Base-by-base conservation (phyloP, 2,888 invertebrate species). In the Seira sanloemensis region DNA sequence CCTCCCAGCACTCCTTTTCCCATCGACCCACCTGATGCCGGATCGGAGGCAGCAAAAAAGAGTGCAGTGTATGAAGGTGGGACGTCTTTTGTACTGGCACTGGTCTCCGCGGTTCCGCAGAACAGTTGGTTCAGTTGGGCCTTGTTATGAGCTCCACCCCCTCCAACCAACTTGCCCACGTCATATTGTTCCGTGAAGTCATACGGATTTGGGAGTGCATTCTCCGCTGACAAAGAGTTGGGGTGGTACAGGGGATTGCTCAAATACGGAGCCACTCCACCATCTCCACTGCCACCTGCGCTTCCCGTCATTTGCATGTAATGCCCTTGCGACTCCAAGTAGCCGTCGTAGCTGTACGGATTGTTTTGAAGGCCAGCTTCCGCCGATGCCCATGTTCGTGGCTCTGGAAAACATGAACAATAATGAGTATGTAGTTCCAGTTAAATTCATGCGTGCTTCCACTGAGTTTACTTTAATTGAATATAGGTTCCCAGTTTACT, bases 1-100 rank as follows among this genome's bases (percentile, higher is more conserved):
- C 58, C 21, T 21, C 62, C 78, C 16, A 21, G 46, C 46, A 2
- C 24, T 7, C 58, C 54, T 19, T 5, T n/a, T 62, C 4, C 7
- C 23, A 26, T 69, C 26, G 21, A 18, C 12, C 54, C 27, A n/a
- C 74, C 74, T 18, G 50, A 24, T 16, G 71, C 24, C 5, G 65
- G 23, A 37, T 80, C 80, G 2, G 74, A 50, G 1, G 80, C 67
- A 2, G 80, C 80, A 65, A 80, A 80, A 54, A 80, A 80, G 0
- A 80, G 26, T 9, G 80, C 80, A 1, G 80, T 80, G 68, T 80
- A 80, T 2, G 80, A 80, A 18, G 80, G 80, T 1, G 80, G 80
- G 12, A 74, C 68, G 68, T 80, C 80, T 25, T 79, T 79, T 1
- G 26, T 46, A 50, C 67, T 79, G 1, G 58, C n/a, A n/a, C 1